phyloP scores from a whole-genome alignment of 2,888 invertebrate genomes.

The Heteromyza rotundicornis region DNA sequence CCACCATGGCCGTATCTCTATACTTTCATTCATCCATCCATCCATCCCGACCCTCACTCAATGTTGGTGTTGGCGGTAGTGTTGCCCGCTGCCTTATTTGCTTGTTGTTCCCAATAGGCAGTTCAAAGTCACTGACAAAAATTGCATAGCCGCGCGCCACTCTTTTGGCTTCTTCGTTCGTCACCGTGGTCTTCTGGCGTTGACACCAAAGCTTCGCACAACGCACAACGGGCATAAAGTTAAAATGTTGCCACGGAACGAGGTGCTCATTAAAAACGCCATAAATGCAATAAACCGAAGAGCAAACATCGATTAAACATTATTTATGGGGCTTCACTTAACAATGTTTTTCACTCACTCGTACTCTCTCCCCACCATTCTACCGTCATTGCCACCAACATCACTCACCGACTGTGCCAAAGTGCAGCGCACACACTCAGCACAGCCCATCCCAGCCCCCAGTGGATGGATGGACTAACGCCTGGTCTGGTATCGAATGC shows the following conservation, averaged over 20 bases:
- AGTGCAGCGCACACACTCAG: background rate
- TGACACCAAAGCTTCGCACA: conserved; percentile 18
- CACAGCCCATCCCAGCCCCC: background rate
- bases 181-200: conserved; percentile 13
- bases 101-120: conserved; percentile 26
- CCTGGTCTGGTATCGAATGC: too few relatives aligned
- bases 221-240: conserved; percentile 43
- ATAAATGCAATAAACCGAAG: conserved; percentile 63
- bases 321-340: conserved; percentile 62
- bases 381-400: too few relatives aligned
- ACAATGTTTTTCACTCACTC: conserved; percentile 36
- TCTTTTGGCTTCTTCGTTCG: conserved; percentile 34
- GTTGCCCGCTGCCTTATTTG: background rate
- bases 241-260: conserved; percentile 57
- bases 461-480: too few relatives aligned
- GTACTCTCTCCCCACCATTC: background rate
- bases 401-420: too few relatives aligned
- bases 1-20: background rate
- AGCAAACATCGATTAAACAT: conserved; percentile 63
- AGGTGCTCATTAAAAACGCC: conserved; percentile 62
- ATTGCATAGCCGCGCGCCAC: conserved; percentile 33
- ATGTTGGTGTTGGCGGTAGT: conserved; percentile 2
- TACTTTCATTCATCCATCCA: background rate
- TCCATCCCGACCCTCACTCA: background rate
- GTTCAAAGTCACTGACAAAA: conserved; percentile 59